A percentile compares a stretch with the other conserved stretches of the same genome.
These are phyloP conservation scores for Lepidocolaptes lacrymiger DNA, from an alignment of 2,797 vertebrate species.

Conservation along the genomic window DNA sequence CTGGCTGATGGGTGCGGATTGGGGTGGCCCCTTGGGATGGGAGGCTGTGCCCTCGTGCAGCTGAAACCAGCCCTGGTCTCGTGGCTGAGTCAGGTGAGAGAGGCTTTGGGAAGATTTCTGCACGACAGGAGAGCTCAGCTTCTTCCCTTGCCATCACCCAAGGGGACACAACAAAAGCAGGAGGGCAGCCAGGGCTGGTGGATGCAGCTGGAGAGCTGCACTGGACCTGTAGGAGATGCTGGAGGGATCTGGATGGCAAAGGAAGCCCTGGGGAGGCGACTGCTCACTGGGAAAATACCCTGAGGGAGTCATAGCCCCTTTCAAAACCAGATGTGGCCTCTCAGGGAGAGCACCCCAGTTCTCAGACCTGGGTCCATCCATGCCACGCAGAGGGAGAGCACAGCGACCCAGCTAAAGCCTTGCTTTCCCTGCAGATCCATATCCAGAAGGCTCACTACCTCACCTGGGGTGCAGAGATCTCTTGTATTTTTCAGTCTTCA, in stretches of 20 bases:
- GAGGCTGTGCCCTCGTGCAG: fast-evolving
- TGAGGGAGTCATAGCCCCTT: background rate
- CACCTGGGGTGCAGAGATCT: background rate
- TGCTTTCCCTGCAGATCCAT: background rate
- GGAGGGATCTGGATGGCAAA: background rate
- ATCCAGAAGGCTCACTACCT: fast-evolving
- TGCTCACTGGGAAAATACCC: background rate
- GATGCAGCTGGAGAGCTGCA: background rate
- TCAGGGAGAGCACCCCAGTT: too few relatives aligned
- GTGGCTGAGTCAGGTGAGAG: fast-evolving
- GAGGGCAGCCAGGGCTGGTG: background rate
- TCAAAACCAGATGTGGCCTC: background rate
- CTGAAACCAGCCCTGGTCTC: fast-evolving
- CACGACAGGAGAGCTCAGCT: background rate
- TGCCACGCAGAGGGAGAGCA: background rate
- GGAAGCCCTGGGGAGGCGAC: background rate
- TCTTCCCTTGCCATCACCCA: background rate
- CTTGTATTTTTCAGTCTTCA: background rate
- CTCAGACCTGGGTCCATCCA: background rate
- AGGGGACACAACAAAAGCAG: background rate
- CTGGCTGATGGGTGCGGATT: fast-evolving
- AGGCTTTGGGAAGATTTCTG: background rate
- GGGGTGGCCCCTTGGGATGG: background rate
- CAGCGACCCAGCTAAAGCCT: fast-evolving
- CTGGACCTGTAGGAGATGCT: background rate